Evolutionary conservation across 2,113 vertebrate genomes (phyloP), one percentile per base, ranked within the genome.

Genomic region (Crypturellus undulatus): DNA sequence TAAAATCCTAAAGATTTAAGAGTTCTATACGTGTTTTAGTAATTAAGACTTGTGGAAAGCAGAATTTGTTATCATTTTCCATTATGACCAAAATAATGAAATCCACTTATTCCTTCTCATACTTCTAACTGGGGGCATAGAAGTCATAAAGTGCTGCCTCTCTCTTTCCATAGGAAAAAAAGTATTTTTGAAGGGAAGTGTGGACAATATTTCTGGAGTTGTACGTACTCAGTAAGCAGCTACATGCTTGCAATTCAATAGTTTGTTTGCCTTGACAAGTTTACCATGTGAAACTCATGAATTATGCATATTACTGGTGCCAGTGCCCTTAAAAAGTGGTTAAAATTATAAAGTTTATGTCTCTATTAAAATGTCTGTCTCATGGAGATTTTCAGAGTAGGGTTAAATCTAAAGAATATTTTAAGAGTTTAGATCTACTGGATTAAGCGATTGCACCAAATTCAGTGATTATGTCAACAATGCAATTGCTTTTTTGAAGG

Each of bases 251-350:
- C n/a, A 75, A n/a, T 22, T 90, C n/a, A 75, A n/a, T 22, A 92
- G 81, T 77, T 86, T 17, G 36, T 89, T 84, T 92, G 91, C 79
- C 89, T 90, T 77, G 87, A 83, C 71, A 63, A 14, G 59, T 56
- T 90, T 83, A 68, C 45, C 56, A 70, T 5, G 16, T 63, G 40
- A 82, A 95, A 59, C 45, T 83, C 1, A 3, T 59, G 73, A 92
- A 89, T 92, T 87, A 89, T 77, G 59, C 17, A 13, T 59, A 77
- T 93, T 26, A 38, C 32, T 76, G 45, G 32, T 94, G 63, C 59
- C 49, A 96, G 36, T 25, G 87, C 49, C 51, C 60, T 78, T 67
- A 26, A 89, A 89, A 89, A 36, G 8, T 28, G 16, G 43, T 90
- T 84, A 73, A 49, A 94, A 59, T 62, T 81, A 60, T 85, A 32